Base-by-base conservation (phyloP, 2,113 vertebrate species). In the Urocitellus parryii region DNA sequence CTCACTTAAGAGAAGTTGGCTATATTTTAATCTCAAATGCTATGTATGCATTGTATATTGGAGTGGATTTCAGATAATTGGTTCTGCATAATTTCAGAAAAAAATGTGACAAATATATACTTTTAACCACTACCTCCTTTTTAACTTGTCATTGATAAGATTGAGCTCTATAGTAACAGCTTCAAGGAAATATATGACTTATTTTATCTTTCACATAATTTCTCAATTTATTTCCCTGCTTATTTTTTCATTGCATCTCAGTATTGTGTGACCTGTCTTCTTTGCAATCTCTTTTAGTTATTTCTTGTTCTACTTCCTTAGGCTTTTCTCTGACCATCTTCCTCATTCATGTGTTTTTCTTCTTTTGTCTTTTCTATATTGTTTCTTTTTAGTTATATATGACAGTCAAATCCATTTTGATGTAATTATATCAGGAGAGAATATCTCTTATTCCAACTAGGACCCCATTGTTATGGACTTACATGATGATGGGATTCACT, bases 221-320 rank as follows among this genome's bases (percentile, higher is more conserved):
- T 67, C 10, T 45, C 17, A 53, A 13, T 29, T 63, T 86, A 63
- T 2, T 13, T 53, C 17, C 17, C 17, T 37, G 76, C 0, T 22
- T 83, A 24, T 24, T 3, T 63, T 25, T 72, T 79, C 37, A 67
- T 7, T 42, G 18, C 10, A 34, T 51, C 58, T 90, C 25, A 53
- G 0, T 65, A 12, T 53, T 37, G 1, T 39, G 67, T 77, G 6
- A 0, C 61, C 4, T n/a, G 0, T 39, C 13, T 39, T 65, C 20
- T 37, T 18, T 12, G 24, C 6, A 72, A 18, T 2, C 37, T 20
- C 10, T 37, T 45, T n/a, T 34, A 25, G 34, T 10, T 70, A 12
- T 70, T 34, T 68, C 10, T 8, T 68, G 16, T 25, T 17, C 24
- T 77, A 4, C 2, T 0, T 68, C 25, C 34, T 81, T 22, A 17